Base-by-base conservation (phyloP, 1,140 invertebrate genomes). In the Hylaeus anthracinus region DNA sequence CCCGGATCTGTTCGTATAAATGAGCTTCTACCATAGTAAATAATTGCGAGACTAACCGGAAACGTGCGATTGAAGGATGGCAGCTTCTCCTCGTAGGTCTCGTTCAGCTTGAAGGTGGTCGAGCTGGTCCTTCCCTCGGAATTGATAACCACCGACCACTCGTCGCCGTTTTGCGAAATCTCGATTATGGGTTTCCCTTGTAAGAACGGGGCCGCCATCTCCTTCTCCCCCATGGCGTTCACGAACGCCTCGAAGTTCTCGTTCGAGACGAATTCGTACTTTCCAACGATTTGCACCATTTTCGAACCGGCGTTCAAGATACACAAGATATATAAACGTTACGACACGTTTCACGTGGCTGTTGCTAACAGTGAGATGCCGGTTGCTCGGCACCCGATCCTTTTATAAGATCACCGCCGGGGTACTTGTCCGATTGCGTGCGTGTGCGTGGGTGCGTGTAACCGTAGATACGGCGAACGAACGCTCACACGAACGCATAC, bases 201-300 rank as follows among this genome's bases (percentile, higher is more conserved):
- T 10, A 86, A 67, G 65, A 90, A 88, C 56, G 56, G 76, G 5
- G 65, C 61, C 26, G 79, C 82, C 64, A 77, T 12, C 6, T 79
- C 91, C 67, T 60, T 73, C 10, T 85, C 79, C 9, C 91, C 91
- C 15, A 92, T 70, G 3, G 82, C 82, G 69, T 88, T 92, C 78
- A 92, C 75, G 77, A 91, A 94, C 53, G 92, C 90, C 60, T 93
- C 91, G 77, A 93, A 88, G 74, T 91, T 91, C 73, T 93, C 92
- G 79, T 88, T 90, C 1, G 83, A 88, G 15, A 90, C 89, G 70
- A 89, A 89, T 65, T 93, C 90, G 83, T 92, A 94, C n/a, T 91
- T 92, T 73, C 93, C 92, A 39, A 79, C 85, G 48, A 92, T 85
- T 75, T 91, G 89, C 78, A 88, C 89, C 91, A 92, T 92, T 10